Evolutionary conservation across 2,797 vertebrate species (phyloP), one percentile per base, ranked within the genome.

Genomic region (Todus mexicanus): DNA sequence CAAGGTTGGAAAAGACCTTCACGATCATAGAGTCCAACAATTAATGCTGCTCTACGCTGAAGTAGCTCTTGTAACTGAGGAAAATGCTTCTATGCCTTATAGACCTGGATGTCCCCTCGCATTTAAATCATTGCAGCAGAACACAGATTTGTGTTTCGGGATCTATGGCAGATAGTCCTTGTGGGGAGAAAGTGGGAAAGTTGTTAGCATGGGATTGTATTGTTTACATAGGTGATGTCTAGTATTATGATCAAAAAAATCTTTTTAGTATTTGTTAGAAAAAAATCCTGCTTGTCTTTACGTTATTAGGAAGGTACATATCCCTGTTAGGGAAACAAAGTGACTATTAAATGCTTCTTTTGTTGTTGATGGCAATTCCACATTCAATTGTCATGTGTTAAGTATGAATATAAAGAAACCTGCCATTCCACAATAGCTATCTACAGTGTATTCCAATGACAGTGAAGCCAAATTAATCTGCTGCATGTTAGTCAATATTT

Each of bases 401-500:
- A 57, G 74, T 51, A 27, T 35, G 31, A 85, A 47, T 78, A 59
- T 73, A 87, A 89, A 82, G n/a, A 88, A 59, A 84, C 84, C 51
- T 69, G 54, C 56, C 57, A 50, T 47, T 92, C 66, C 20, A 59
- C 54, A 86, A 54, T 26, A 79, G 42, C 82, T 77, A 27, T 77
- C 63, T 83, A 33, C 9, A 10, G 10, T 64, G 48, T 51, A 50
- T 89, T 25, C 25, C 7, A 4, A 53, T 68, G 92, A 87, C 82
- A 83, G 80, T 35, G n/a, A 88, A 85, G 60, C 57, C 70, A 93
- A 92, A 95, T 90, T 72, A 96, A 93, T 93, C 90, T 86, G 69
- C 85, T 94, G 80, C 59, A 48, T 70, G 76, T 65, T 76, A 51
- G 90, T 96, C 96, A 96, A 91, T 95, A 93, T 95, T 96, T 95